A percentile compares a stretch with the other conserved stretches of the same genome.
Conservation (phyloP, 2,113 vertebrate genomes). For the Lepus timidus region DNA sequence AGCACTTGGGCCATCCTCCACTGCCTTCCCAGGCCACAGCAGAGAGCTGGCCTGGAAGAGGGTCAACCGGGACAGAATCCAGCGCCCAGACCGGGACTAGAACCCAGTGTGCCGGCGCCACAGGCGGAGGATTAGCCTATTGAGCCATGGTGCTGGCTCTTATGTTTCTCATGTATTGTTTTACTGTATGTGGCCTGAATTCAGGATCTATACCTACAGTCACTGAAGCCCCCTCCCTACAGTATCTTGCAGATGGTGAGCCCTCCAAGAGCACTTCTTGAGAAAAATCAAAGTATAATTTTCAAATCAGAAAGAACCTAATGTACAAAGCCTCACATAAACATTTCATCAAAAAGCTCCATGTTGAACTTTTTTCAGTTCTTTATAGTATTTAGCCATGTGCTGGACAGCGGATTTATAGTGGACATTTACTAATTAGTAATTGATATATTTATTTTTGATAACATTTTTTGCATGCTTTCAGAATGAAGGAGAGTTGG, state of each 20-base stretch:
- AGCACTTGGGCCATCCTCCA: too few relatives aligned
- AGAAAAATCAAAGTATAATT: constrained; percentile 1
- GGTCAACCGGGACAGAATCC: too few relatives aligned
- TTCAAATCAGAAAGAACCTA: background rate
- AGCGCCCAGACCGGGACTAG: too few relatives aligned
- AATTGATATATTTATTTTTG: background rate
- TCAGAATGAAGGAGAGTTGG: background rate
- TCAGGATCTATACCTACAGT: background rate
- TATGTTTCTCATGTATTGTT: background rate
- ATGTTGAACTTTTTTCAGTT: background rate
- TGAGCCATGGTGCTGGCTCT: too few relatives aligned
- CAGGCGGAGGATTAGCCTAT: too few relatives aligned
- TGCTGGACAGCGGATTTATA: background rate
- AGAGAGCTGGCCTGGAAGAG: too few relatives aligned
- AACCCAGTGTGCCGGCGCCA: too few relatives aligned
- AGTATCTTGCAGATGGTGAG: background rate
- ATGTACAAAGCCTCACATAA: background rate
- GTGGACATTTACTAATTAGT: background rate
- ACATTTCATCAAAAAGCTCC: background rate
- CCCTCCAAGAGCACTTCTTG: background rate
- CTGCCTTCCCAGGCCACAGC: too few relatives aligned
- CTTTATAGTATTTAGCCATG: background rate
- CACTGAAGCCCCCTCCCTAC: background rate
- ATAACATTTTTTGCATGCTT: background rate
- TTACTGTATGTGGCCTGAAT: background rate